Conservation (phyloP, 2,113 vertebrate genomes). For the Dryoscopus gambensis region DNA sequence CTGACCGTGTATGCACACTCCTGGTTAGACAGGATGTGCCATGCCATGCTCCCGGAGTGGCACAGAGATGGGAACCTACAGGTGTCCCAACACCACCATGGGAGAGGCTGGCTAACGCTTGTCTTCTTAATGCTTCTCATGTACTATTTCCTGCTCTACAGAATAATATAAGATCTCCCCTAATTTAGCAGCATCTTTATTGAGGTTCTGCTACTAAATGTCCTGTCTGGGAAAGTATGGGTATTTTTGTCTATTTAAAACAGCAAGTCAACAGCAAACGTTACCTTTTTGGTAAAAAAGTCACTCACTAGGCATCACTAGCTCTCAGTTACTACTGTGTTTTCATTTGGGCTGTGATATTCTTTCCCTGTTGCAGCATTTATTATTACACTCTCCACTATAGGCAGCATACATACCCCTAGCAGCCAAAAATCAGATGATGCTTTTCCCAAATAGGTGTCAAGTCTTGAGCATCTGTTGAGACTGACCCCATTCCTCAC, state of each 20-base stretch:
- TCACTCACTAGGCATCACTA: neutral
- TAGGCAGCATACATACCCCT: neutral
- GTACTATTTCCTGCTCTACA: neutral
- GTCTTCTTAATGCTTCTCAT: accelerated
- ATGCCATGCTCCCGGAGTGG: accelerated
- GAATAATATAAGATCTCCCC: neutral
- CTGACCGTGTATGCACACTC: accelerated
- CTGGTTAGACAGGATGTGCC: neutral
- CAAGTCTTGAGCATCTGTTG: neutral
- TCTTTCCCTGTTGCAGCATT: neutral
- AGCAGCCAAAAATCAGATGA: neutral
- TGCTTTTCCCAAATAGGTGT: neutral
- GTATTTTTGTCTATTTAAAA: neutral
- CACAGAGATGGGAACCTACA: neutral
- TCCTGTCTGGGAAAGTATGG: neutral
- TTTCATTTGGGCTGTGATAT: neutral
- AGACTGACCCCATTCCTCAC: neutral
- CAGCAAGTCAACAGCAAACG: neutral
- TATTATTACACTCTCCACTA: neutral
- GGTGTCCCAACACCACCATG: neutral
- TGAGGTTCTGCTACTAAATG: neutral
- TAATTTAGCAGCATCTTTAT: neutral
- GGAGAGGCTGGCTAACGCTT: neutral
- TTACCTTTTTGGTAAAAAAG: neutral
- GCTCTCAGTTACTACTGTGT: neutral